Base-by-base conservation (phyloP, 2,797 vertebrate genomes). In the Lateolabrax maculatus region DNA sequence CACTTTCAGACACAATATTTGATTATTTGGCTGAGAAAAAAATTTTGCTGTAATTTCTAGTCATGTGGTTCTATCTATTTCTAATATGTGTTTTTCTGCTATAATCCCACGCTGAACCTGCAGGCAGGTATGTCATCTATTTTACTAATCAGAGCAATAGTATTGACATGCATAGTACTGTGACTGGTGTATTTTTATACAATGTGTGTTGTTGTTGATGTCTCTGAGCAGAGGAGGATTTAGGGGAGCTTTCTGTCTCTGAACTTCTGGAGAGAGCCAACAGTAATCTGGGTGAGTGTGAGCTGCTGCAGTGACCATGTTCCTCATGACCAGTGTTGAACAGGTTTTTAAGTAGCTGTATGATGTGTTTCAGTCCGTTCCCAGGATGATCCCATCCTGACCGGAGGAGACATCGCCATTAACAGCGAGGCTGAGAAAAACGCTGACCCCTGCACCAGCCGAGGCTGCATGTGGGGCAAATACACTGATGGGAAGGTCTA, bases 201-300 rank as follows among this genome's bases (percentile, higher is more conserved):
- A 44, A 52, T 41, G n/a, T 46, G 23, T 74, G 19, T 29, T 67
- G 15, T 76, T 82, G 34, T n/a, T 75, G 23, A 19, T 75, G 18
- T 72, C 12, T 0, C 46, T 75, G 11, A 69, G 9, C 84, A 90
- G 88, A 89, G 80, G 79, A 77, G 16, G 79, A 89, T 62, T 39
- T 60, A 2, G 72, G 57, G 41, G 83, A 89, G 21, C 84, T 94
- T 44, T 92, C 93, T 66, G 93, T 95, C 44, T 92, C 90, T 29
- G 90, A 93, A 61, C 85, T 92, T 31, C 82, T 94, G 81, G 83
- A 90, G 44, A 89, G 90, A 87, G 93, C 93, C 78, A 95, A 95
- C 87, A 84, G 61, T 12, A 84, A 89, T 67, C 81, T 89, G 66
- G 12, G 93, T 95, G 83, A 48, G 84, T 75, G 37, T 27, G 37